Evolutionary conservation across 2,888 invertebrate genomes (phyloP).

Genomic region (Mamestra brassicae): DNA sequence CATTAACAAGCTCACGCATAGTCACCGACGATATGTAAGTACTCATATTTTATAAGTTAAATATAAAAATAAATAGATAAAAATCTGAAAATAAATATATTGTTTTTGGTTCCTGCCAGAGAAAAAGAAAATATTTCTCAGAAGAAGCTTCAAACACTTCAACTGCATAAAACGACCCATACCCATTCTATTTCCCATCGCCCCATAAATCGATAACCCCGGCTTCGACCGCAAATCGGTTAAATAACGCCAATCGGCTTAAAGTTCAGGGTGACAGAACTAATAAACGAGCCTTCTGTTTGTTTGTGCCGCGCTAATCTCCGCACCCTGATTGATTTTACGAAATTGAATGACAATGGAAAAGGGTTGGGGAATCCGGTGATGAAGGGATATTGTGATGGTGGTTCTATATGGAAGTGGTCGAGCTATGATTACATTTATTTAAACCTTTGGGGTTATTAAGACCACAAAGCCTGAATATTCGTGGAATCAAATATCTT

Average conservation of each 20-base stretch:
- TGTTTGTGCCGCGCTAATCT: conserved; percentile 57
- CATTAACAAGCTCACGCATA: too few species aligned
- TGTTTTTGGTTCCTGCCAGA: too few species aligned
- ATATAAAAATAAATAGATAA: too few species aligned
- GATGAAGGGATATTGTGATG: neutral
- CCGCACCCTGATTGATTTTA: conserved; percentile 52
- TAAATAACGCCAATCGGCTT: conserved; percentile 48
- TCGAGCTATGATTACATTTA: neutral
- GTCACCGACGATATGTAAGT: too few species aligned
- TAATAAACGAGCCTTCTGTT: conserved; percentile 56
- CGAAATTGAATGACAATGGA: conserved; percentile 43
- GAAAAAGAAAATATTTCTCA: too few species aligned
- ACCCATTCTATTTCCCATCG: neutral
- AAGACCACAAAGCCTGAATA: too few species aligned
- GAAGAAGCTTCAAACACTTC: too few species aligned
- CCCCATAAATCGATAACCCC: neutral
- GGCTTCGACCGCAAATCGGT: conserved; percentile 25
- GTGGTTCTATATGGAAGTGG: neutral
- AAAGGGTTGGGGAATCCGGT: conserved; percentile 12
- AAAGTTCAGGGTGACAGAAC: conserved; percentile 51
- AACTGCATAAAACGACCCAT: neutral
- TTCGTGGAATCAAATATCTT: too few species aligned
- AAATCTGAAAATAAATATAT: too few species aligned
- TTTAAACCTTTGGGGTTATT: neutral
- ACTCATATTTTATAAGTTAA: too few species aligned